Evolutionary conservation across 2,113 vertebrate species (phyloP).

Genomic region (Amphiprion percula): DNA sequence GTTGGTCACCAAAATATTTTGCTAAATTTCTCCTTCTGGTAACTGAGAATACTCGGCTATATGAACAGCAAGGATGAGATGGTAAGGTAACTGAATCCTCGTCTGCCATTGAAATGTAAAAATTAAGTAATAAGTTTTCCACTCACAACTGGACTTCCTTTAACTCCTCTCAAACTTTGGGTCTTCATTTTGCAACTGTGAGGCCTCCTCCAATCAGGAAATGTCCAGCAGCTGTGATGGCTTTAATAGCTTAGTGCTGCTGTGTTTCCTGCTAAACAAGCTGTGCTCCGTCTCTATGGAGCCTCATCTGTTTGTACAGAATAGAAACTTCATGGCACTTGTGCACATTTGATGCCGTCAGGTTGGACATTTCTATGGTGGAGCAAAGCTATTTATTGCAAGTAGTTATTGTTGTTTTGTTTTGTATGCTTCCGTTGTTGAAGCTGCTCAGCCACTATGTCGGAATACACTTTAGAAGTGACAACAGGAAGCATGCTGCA

Average conservation of each 20-base stretch:
- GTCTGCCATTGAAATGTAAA: no score
- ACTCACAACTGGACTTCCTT: no score
- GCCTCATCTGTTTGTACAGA: neutral
- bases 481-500: slow-evolving; percentile 50
- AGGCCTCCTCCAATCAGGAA: neutral
- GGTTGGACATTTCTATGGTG: neutral
- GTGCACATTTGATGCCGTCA: neutral
- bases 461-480: slow-evolving; percentile 53
- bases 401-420: neutral
- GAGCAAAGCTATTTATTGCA: neutral
- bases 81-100: no score
- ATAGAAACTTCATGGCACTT: neutral
- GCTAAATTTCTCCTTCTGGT: no score
- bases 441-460: slow-evolving; percentile 12
- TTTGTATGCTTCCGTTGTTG: neutral
- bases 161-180: no score
- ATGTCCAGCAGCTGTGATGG: slow-evolving; percentile 21
- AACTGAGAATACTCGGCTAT: no score
- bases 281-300: neutral
- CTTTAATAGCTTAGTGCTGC: neutral
- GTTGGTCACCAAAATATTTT: no score
- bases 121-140: no score
- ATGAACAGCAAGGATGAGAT: no score
- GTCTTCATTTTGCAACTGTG: no score
- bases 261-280: neutral